phyloP scores from a whole-genome alignment of 1,140 invertebrate genomes.

The Charaxes varanes region DNA sequence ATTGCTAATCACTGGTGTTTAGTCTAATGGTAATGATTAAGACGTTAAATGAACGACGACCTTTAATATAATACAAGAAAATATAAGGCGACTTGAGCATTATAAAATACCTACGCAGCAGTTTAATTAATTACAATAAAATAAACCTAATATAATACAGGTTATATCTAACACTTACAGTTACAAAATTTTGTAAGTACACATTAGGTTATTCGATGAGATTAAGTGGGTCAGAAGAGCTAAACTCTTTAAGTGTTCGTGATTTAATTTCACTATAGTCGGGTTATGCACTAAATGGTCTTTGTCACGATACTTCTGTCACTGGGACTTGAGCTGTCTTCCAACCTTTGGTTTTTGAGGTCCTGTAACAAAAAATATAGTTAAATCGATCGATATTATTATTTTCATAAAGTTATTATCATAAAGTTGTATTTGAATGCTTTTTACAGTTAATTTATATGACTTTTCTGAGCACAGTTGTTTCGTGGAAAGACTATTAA shows the following conservation, averaged over 20 bases:
- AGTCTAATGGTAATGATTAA: no score
- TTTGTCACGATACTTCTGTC: constrained; percentile 65
- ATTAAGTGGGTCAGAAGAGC: constrained; percentile 3
- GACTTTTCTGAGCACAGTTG: background rate
- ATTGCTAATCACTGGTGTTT: no score
- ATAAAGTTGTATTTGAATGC: background rate
- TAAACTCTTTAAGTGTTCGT: constrained; percentile 19
- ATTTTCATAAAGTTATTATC: background rate
- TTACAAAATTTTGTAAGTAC: constrained; percentile 14
- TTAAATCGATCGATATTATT: constrained; percentile 1
- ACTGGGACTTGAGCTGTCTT: constrained; percentile 59
- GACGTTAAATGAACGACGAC: no score
- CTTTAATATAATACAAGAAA: no score
- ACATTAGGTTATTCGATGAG: constrained; percentile 15
- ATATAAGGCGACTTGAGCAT: constrained; percentile 13
- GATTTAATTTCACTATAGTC: constrained; percentile 48
- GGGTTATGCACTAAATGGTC: constrained; percentile 66
- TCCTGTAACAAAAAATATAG: constrained; percentile 43
- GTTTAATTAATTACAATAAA: background rate
- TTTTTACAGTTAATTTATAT: background rate
- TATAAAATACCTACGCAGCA: constrained; percentile 8
- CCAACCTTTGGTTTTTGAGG: constrained; percentile 46
- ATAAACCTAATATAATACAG: constrained; percentile 1
- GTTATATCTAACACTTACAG: background rate
- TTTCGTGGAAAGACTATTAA: no score